Percentiles rank a stretch among this genome's conserved stretches.
Evolutionary conservation across 2,113 vertebrate genomes (phyloP).

Genomic region (Erpornis zantholeuca): DNA sequence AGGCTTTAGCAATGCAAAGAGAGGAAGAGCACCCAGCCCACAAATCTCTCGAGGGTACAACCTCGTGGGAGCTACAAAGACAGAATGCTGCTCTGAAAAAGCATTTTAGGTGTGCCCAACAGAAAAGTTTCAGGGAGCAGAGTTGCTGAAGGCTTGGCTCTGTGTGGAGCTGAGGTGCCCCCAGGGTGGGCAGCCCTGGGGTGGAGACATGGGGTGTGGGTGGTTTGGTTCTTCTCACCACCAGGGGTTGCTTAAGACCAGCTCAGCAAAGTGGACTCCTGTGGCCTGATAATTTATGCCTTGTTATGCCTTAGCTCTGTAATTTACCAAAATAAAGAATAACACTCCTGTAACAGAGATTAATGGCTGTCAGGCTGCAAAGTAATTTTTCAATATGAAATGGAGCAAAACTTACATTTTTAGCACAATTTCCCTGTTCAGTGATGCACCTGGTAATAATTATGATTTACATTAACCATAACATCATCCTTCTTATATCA

Average conservation of each 20-base stretch:
- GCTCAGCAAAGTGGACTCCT: neutral
- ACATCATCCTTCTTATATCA: constrained; percentile 26
- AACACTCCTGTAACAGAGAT: constrained; percentile 16
- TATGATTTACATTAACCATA: constrained; percentile 46
- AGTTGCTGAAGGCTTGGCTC: neutral
- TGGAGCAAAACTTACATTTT: constrained; percentile 53
- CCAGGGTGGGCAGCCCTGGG: neutral
- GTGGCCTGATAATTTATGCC: neutral
- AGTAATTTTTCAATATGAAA: constrained; percentile 58
- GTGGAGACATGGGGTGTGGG: neutral
- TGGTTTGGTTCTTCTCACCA: neutral
- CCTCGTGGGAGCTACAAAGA: accelerated
- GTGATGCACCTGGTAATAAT: constrained; percentile 58
- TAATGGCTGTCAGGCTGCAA: constrained; percentile 4
- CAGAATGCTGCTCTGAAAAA: neutral
- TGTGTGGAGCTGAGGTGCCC: neutral
- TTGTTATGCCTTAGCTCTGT: neutral
- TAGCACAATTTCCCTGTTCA: constrained; percentile 55
- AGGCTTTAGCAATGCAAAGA: neutral
- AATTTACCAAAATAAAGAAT: constrained; percentile 16
- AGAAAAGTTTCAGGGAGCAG: neutral
- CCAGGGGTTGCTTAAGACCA: neutral
- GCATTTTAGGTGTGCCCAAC: neutral
- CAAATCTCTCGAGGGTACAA: neutral
- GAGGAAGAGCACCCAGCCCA: neutral